Percentiles rank a stretch among this genome's conserved stretches.
phyloP scores from a whole-genome alignment of 2,113 vertebrate genomes.

The Pteronura brasiliensis region DNA sequence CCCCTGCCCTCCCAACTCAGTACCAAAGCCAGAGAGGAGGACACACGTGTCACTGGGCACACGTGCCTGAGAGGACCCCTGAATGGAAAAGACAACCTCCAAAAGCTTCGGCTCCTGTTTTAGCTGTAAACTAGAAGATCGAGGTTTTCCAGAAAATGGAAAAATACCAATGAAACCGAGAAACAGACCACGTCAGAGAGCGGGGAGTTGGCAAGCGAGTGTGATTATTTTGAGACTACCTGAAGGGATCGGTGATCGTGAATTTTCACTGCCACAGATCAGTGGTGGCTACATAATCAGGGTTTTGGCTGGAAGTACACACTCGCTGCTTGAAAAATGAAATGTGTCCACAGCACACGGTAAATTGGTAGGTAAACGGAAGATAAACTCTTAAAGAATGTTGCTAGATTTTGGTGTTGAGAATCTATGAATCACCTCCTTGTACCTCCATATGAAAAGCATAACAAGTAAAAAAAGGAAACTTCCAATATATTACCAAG shows the following conservation, averaged over 20 bases:
- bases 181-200: neutral
- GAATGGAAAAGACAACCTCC: neutral
- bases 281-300: neutral
- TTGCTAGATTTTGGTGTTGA: neutral
- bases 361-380: slow-evolving; percentile 16
- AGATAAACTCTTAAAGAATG: slow-evolving; percentile 21
- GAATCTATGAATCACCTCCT: neutral
- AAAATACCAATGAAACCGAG: neutral
- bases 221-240: neutral
- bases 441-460: neutral
- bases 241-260: neutral
- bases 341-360: neutral
- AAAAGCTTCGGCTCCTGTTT: neutral
- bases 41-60: no score
- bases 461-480: neutral
- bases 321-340: slow-evolving; percentile 7
- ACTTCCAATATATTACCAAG: neutral
- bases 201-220: neutral
- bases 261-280: neutral
- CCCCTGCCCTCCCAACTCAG: neutral
- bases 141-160: neutral
- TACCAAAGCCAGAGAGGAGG: neutral
- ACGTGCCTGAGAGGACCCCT: neutral
- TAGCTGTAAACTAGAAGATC: neutral
- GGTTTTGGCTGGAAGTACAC: neutral